phyloP scores from a whole-genome alignment of 1,140 invertebrate species.

The Mya arenaria region DNA sequence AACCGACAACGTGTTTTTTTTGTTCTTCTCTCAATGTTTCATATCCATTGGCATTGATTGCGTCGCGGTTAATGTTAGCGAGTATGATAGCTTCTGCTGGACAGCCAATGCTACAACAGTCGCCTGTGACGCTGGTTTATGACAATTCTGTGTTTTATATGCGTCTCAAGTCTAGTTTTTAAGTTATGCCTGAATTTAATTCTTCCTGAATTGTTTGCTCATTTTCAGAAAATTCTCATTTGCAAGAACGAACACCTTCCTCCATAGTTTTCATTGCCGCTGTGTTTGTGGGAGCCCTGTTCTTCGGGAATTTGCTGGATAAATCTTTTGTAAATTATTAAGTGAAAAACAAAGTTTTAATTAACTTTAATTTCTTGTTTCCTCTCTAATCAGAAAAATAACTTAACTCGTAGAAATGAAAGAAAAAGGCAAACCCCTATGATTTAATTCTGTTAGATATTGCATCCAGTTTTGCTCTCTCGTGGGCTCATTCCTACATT shows the following conservation, averaged over 20 bases:
- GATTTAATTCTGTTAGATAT: slow-evolving; percentile 43
- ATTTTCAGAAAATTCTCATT: slow-evolving; percentile 87
- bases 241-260: slow-evolving; percentile 86
- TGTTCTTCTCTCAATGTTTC: too few relatives aligned
- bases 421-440: slow-evolving; percentile 62
- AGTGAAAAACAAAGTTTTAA: too few relatives aligned
- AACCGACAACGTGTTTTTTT: too few relatives aligned
- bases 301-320: slow-evolving; percentile 87
- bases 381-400: too few relatives aligned
- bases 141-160: slow-evolving; percentile 56
- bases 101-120: slow-evolving; percentile 19
- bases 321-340: too few relatives aligned
- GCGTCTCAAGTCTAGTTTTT: too few relatives aligned
- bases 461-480: slow-evolving; percentile 54
- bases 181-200: too few relatives aligned
- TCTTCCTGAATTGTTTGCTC: too few relatives aligned
- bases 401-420: slow-evolving; percentile 57
- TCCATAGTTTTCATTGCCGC: slow-evolving; percentile 90
- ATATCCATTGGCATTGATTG: too few relatives aligned
- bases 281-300: slow-evolving; percentile 88
- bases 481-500: slow-evolving; percentile 60
- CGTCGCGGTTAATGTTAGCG: background rate
- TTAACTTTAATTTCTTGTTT: too few relatives aligned
- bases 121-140: slow-evolving; percentile 36
- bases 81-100: slow-evolving; percentile 23